Evolutionary conservation across 2,797 vertebrate species (phyloP).

Genomic region (Spea hammondii): DNA sequence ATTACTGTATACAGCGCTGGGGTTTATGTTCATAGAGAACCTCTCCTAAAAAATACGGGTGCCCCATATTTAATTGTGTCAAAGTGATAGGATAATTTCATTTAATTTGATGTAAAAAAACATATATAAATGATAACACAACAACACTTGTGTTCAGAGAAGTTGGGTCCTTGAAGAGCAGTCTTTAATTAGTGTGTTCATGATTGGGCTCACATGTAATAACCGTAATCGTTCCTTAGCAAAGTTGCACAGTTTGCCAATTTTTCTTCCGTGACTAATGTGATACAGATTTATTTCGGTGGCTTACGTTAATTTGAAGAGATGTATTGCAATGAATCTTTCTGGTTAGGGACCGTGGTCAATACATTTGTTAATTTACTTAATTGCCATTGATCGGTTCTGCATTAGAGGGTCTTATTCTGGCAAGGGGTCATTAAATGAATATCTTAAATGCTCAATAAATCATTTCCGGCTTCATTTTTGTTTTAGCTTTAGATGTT

Average conservation of each 20-base stretch:
- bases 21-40: too few species aligned
- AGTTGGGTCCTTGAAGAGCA: too few species aligned
- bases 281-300: slow-evolving; percentile 30
- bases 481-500: background rate
- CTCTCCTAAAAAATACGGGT: too few species aligned
- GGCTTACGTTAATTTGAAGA: slow-evolving; percentile 16
- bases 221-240: slow-evolving; percentile 1
- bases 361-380: slow-evolving; percentile 45
- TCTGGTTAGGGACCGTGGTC: slow-evolving; percentile 7
- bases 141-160: too few species aligned
- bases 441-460: slow-evolving; percentile 4
- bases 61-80: too few species aligned
- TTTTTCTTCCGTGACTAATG: slow-evolving; percentile 34
- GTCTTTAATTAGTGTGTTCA: background rate
- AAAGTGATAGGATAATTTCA: too few species aligned
- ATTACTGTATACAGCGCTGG: too few species aligned
- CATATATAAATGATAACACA: too few species aligned
- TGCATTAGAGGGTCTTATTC: slow-evolving; percentile 12
- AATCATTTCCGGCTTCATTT: background rate
- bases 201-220: slow-evolving; percentile 9
- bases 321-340: slow-evolving; percentile 40
- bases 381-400: slow-evolving; percentile 40
- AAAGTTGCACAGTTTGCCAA: slow-evolving; percentile 16
- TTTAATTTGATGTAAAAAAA: too few species aligned
- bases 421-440: slow-evolving; percentile 9